Evolutionary conservation across 2,888 invertebrate species (phyloP).

Genomic region (Drosophila infuscata): DNA sequence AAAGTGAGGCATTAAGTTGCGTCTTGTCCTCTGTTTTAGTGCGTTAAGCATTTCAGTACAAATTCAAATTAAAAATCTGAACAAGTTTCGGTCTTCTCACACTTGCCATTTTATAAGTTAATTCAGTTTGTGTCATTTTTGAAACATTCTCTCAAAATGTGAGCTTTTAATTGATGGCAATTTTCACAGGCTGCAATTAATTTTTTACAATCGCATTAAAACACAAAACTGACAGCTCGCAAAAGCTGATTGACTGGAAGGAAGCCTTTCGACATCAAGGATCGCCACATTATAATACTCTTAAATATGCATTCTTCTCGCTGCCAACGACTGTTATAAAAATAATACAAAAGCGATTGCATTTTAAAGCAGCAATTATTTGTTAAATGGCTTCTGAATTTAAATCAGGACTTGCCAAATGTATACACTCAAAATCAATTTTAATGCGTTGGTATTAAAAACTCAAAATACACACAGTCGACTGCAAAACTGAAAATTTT

Average conservation of each 20-base stretch:
- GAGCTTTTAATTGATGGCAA: not conserved
- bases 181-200: not conserved
- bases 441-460: not conserved
- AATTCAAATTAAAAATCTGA: not conserved
- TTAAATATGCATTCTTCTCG: slow-evolving; percentile 18
- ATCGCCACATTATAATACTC: slow-evolving; percentile 20
- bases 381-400: slow-evolving; percentile 58
- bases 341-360: slow-evolving; percentile 38
- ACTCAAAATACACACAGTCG: too few relatives aligned
- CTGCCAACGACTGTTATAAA: slow-evolving; percentile 45
- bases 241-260: not conserved
- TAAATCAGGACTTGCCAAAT: slow-evolving; percentile 35
- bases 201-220: not conserved
- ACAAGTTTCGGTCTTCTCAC: not conserved
- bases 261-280: not conserved
- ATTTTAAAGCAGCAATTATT: slow-evolving; percentile 54
- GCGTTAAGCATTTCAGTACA: not conserved
- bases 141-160: not conserved
- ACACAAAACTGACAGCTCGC: not conserved
- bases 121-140: not conserved
- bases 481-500: not conserved
- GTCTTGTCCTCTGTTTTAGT: not conserved
- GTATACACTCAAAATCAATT: not conserved
- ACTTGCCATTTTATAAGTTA: not conserved
- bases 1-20: not conserved